phyloP scores from a whole-genome alignment of 2,797 vertebrate genomes.

The Luscinia megarhynchos region DNA sequence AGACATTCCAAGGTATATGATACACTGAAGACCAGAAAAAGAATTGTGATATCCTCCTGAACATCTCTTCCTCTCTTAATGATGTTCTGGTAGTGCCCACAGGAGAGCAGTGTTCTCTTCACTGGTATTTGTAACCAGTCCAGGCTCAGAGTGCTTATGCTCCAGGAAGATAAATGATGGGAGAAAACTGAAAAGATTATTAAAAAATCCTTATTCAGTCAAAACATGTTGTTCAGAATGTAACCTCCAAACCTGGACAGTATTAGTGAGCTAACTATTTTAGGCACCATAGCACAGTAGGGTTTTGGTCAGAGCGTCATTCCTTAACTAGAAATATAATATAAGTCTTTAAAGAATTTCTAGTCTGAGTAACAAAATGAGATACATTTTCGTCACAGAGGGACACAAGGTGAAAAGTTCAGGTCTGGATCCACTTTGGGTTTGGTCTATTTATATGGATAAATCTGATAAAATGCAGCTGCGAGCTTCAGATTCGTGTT shows the following conservation, averaged over 20 bases:
- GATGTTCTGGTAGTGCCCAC: slow-evolving; percentile 8
- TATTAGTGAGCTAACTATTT: slow-evolving; percentile 68
- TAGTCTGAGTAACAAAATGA: slow-evolving; percentile 46
- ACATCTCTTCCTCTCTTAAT: background rate
- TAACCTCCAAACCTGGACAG: slow-evolving; percentile 53
- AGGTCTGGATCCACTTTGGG: slow-evolving; percentile 60
- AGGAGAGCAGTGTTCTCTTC: slow-evolving; percentile 43
- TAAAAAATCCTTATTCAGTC: slow-evolving; percentile 36
- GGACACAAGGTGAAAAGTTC: slow-evolving; percentile 70
- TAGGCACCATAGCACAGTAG: slow-evolving; percentile 71
- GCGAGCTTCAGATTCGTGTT: slow-evolving; percentile 4
- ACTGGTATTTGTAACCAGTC: slow-evolving; percentile 5
- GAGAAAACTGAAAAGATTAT: slow-evolving; percentile 47
- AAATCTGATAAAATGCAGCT: slow-evolving; percentile 68
- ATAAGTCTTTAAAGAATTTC: slow-evolving; percentile 59
- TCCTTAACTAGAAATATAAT: slow-evolving; percentile 62
- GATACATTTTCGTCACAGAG: slow-evolving; percentile 67
- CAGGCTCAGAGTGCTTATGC: background rate
- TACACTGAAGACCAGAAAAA: background rate
- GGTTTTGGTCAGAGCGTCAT: slow-evolving; percentile 54
- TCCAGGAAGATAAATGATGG: slow-evolving; percentile 33
- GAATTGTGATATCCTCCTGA: background rate
- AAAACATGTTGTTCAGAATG: slow-evolving; percentile 47
- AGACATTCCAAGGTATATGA: slow-evolving; percentile 12
- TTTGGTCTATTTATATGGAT: slow-evolving; percentile 61